Evolutionary conservation across 1,140 invertebrate species (phyloP).

Genomic region (Heliconius himera): DNA sequence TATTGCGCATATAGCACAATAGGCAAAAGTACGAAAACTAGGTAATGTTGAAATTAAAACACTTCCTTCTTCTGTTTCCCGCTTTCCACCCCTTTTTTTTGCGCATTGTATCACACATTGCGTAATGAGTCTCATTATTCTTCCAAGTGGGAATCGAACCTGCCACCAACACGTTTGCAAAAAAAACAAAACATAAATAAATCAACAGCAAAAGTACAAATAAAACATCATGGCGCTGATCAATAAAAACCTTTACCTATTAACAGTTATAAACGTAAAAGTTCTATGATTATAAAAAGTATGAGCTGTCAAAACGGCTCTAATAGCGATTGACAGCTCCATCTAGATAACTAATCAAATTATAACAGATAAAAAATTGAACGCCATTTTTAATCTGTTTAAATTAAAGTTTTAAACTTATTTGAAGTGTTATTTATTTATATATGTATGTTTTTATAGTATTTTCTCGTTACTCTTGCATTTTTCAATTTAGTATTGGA

Average conservation of each 20-base stretch:
- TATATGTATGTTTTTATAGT: not conserved
- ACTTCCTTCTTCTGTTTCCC: too few species aligned
- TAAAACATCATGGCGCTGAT: not conserved
- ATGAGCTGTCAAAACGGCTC: constrained; percentile 52
- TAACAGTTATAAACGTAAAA: constrained; percentile 6
- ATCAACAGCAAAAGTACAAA: not conserved
- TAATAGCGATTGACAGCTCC: constrained; percentile 64
- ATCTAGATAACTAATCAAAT: constrained; percentile 71
- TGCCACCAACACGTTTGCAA: too few species aligned
- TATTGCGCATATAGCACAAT: too few species aligned
- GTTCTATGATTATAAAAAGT: not conserved
- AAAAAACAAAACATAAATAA: too few species aligned
- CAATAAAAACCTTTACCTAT: not conserved
- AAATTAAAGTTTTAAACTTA: not conserved
- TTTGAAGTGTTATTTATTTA: not conserved
- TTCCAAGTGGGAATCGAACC: too few species aligned
- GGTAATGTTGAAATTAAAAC: too few species aligned
- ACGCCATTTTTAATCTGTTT: not conserved
- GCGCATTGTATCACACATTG: too few species aligned
- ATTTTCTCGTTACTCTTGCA: not conserved
- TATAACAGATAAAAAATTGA: constrained; percentile 46
- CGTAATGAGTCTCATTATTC: not conserved
- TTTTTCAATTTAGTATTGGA: too few species aligned
- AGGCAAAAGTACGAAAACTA: too few species aligned
- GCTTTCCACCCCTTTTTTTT: too few species aligned